These are phyloP conservation scores for Folsomia manolachei DNA, from an alignment of 2,888 invertebrate genomes.

Conservation along the genomic window DNA sequence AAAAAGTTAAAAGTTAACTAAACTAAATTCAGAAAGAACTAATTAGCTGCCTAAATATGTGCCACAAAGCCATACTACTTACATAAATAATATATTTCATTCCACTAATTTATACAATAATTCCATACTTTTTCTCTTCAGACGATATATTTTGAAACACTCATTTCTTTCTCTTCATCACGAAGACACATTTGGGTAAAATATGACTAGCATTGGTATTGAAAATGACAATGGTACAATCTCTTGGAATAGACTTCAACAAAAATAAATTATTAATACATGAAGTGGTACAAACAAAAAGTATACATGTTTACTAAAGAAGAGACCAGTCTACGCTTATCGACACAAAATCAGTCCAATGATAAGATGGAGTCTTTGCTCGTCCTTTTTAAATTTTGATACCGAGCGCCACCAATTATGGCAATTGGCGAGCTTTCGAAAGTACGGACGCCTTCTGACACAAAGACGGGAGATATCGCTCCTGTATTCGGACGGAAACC, in stretches of 20 bases:
- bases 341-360: conserved; percentile 56
- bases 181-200: neutral
- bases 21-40: no score
- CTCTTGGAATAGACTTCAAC: neutral
- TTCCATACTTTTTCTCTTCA: no score
- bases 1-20: no score
- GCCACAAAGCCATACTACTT: no score
- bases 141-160: no score
- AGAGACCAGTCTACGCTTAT: neutral
- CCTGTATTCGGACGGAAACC: conserved; percentile 17
- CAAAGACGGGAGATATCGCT: conserved; percentile 57
- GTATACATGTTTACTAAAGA: neutral
- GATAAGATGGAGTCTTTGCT: conserved; percentile 69
- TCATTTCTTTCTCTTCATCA: no score
- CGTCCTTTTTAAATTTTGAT: conserved; percentile 54
- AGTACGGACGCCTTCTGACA: conserved; percentile 60
- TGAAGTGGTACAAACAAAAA: neutral
- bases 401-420: conserved; percentile 66
- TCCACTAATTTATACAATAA: no score
- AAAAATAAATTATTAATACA: neutral
- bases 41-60: no score
- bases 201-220: neutral
- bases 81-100: no score
- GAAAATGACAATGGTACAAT: neutral
- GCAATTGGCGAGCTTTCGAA: conserved; percentile 66